phyloP scores from a whole-genome alignment of 2,113 vertebrate species.

The Lycaon pictus region DNA sequence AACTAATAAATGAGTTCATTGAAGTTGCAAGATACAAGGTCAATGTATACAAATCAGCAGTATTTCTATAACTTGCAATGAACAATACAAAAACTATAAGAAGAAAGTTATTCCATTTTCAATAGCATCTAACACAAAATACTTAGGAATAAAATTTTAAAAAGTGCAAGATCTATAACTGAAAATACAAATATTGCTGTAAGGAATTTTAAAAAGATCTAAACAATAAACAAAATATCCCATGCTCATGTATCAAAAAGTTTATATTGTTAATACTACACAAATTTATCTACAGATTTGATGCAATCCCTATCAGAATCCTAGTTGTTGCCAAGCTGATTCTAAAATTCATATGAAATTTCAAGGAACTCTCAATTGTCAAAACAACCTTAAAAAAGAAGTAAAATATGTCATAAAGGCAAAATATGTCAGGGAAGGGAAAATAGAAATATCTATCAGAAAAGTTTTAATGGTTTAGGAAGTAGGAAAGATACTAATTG shows the following conservation, averaged over 20 bases:
- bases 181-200: background rate
- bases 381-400: background rate
- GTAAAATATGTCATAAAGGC: background rate
- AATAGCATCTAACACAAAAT: background rate
- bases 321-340: background rate
- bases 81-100: background rate
- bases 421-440: background rate
- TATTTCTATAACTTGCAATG: background rate
- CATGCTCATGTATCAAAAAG: background rate
- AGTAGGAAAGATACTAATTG: background rate
- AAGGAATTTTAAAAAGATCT: background rate
- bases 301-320: background rate
- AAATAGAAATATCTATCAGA: background rate
- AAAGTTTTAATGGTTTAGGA: background rate
- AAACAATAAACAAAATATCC: background rate
- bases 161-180: background rate
- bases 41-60: background rate
- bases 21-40: background rate
- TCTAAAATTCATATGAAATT: background rate
- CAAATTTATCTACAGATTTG: background rate
- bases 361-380: background rate
- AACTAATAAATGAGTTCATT: background rate
- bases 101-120: background rate
- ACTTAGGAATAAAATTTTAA: background rate
- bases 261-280: background rate